phyloP scores from a whole-genome alignment of 2,888 invertebrate species.

The Leptinotarsa peninsularis region DNA sequence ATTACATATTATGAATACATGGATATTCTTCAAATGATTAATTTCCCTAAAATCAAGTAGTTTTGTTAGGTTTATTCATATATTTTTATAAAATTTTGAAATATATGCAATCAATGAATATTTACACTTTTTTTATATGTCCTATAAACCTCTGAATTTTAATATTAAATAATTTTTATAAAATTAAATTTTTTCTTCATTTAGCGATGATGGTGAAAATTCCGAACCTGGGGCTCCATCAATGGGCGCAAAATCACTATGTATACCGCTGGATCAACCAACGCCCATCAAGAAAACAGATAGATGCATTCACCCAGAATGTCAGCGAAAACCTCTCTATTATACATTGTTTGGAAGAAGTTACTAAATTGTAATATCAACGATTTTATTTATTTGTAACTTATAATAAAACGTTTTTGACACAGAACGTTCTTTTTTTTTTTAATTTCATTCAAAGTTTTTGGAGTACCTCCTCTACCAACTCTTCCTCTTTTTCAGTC shows the following conservation, averaged over 20 bases:
- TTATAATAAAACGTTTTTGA: conserved; percentile 23
- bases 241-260: conserved; percentile 99
- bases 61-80: no score
- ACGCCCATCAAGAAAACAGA: conserved; percentile 71
- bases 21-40: no score
- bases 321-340: conserved; percentile 81
- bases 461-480: not conserved
- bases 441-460: not conserved
- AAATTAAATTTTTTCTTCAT: conserved; percentile 49
- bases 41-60: no score
- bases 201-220: conserved; percentile 74
- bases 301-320: conserved; percentile 90
- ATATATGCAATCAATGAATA: no score
- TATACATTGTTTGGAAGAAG: conserved; percentile 97
- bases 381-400: conserved; percentile 20
- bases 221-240: conserved; percentile 86
- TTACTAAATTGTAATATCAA: conserved; percentile 73
- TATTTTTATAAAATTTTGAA: no score
- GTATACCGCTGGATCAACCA: conserved; percentile 94
- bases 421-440: not conserved
- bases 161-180: conserved; percentile 19
- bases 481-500: not conserved
- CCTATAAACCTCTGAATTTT: no score
- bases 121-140: no score
- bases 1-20: no score